phyloP scores from a whole-genome alignment of 1,140 invertebrate species.

The Dendrolimus kikuchii region DNA sequence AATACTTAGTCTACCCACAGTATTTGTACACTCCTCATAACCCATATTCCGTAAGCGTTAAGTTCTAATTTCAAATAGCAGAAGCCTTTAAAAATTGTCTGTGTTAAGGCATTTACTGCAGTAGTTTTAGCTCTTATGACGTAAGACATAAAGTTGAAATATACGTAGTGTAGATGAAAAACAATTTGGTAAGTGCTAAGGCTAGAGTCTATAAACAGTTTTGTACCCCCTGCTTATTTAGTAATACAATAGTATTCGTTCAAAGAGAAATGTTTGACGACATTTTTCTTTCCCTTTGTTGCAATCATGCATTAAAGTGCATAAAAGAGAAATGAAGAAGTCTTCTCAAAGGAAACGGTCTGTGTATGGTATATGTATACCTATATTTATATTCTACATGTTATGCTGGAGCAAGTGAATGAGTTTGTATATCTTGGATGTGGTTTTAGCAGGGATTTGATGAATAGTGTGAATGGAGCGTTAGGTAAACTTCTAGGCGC shows the following conservation, averaged over 20 bases:
- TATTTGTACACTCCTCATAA: neutral
- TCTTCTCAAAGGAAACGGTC: no score
- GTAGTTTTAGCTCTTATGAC: neutral
- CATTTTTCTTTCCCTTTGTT: constrained; percentile 13
- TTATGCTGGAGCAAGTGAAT: no score
- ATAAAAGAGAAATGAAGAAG: no score
- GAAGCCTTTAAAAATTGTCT: no score
- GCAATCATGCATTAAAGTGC: neutral
- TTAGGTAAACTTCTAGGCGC: no score
- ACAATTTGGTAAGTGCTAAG: constrained; percentile 12
- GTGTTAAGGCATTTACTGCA: constrained; percentile 1
- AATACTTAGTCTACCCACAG: constrained; percentile 14
- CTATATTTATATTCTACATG: no score
- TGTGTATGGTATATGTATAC: no score
- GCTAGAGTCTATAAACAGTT: constrained; percentile 23
- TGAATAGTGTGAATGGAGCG: no score
- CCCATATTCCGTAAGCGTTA: no score
- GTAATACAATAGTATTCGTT: constrained; percentile 27
- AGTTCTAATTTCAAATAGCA: no score
- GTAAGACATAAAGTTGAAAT: constrained; percentile 3
- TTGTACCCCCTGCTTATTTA: constrained; percentile 25
- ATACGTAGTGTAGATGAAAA: neutral
- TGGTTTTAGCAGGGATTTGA: no score
- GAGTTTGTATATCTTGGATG: no score
- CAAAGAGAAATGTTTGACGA: constrained; percentile 16